Conservation (phyloP, 1,140 invertebrate genomes). For the Eurosta solidaginis region DNA sequence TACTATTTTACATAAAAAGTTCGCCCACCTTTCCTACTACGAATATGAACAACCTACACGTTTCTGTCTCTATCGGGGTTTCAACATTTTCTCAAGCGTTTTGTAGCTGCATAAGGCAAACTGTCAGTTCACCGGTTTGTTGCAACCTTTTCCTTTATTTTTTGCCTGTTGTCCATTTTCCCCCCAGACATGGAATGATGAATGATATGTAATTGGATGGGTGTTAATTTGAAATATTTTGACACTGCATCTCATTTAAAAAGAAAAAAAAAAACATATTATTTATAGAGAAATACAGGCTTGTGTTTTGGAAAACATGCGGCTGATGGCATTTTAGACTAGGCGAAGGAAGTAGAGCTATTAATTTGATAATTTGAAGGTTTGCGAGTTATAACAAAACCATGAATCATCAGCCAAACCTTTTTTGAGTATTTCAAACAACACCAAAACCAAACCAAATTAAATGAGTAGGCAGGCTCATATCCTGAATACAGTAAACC, state of each 20-base stretch:
- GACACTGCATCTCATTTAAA: neutral
- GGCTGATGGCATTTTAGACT: too few species aligned
- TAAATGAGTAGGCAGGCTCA: too few species aligned
- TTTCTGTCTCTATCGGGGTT: neutral
- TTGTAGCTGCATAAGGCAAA: neutral
- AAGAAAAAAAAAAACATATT: neutral
- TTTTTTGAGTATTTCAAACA: too few species aligned
- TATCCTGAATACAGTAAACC: too few species aligned
- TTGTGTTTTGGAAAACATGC: too few species aligned
- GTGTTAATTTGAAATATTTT: neutral
- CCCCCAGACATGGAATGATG: neutral
- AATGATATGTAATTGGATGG: neutral
- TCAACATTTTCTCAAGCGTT: conserved; percentile 13
- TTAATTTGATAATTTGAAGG: too few species aligned
- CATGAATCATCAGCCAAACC: too few species aligned
- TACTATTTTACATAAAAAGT: too few species aligned
- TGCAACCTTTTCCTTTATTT: neutral
- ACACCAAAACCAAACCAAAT: too few species aligned
- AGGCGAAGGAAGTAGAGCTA: too few species aligned
- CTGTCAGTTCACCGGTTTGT: neutral
- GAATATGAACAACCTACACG: neutral
- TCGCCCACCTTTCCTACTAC: neutral
- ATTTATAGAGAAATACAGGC: too few species aligned
- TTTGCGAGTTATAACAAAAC: too few species aligned
- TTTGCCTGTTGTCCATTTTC: neutral